Conservation (phyloP, 2,888 invertebrate genomes). For the Agriopis leucophaearia region DNA sequence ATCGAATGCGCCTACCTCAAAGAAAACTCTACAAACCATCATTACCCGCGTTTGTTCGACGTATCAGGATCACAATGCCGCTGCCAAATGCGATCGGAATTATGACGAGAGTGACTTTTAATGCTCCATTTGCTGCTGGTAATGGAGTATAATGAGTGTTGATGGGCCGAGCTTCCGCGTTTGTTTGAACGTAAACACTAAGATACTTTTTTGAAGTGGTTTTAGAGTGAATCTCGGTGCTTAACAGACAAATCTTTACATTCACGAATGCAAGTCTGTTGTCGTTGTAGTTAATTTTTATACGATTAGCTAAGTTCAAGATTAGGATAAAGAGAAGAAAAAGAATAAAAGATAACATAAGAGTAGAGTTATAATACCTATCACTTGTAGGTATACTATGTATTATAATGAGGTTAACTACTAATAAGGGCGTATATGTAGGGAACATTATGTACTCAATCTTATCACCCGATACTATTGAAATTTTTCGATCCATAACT, state of each 20-base stretch:
- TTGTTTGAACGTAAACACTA: constrained; percentile 53
- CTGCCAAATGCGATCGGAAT: constrained; percentile 80
- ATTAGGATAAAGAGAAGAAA: neutral
- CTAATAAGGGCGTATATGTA: no score
- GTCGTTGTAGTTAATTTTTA: no score
- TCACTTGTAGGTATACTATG: no score
- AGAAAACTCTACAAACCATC: constrained; percentile 56
- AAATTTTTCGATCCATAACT: no score
- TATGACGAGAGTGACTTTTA: constrained; percentile 78
- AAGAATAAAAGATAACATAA: no score
- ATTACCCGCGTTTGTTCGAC: constrained; percentile 81
- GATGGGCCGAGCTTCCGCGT: constrained; percentile 64
- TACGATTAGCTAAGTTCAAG: neutral
- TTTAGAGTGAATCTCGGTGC: neutral
- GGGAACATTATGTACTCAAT: no score
- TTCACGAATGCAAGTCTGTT: neutral
- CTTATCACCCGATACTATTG: no score
- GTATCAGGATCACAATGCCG: constrained; percentile 80
- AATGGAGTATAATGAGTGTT: constrained; percentile 68
- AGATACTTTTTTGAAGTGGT: constrained; percentile 12
- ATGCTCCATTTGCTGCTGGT: constrained; percentile 69
- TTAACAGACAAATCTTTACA: no score
- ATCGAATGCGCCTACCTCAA: constrained; percentile 44
- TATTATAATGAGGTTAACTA: no score
- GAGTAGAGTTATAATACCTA: no score